Conservation (phyloP, 2,888 invertebrate genomes). For the Ctenicera cuprea region DNA sequence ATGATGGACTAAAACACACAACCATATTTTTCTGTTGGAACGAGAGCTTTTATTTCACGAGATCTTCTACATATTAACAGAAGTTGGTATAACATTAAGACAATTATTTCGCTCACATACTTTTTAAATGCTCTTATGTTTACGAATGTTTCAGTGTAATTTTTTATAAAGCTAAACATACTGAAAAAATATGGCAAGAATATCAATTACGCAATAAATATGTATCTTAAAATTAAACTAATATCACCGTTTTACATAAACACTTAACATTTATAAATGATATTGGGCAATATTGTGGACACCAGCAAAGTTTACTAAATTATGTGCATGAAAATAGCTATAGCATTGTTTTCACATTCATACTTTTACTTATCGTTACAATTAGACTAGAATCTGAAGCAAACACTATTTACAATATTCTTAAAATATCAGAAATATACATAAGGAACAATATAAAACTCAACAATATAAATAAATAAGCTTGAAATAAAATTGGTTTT, state of each 20-base stretch:
- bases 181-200: conserved; percentile 61
- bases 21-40: conserved; percentile 29
- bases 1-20: too few species aligned
- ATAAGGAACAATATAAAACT: conserved; percentile 53
- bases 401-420: conserved; percentile 49
- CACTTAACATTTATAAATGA: conserved; percentile 49
- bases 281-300: conserved; percentile 44
- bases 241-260: conserved; percentile 63
- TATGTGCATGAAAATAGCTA: conserved; percentile 44
- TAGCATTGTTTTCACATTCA: conserved; percentile 46
- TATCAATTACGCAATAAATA: conserved; percentile 58
- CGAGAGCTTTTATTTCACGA: conserved; percentile 54
- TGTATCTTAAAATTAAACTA: conserved; percentile 61
- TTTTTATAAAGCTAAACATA: conserved; percentile 43
- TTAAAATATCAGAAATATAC: conserved; percentile 72
- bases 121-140: conserved; percentile 44
- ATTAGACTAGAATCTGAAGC: conserved; percentile 54
- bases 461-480: conserved; percentile 48
- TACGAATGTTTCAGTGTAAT: conserved; percentile 34
- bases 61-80: conserved; percentile 60
- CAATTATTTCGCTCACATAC: conserved; percentile 55
- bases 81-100: conserved; percentile 59
- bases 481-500: conserved; percentile 38
- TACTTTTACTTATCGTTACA: conserved; percentile 47
- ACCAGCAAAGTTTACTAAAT: conserved; percentile 42